Evolutionary conservation across 2,797 vertebrate species (phyloP).

Genomic region (Furcifer pardalis): DNA sequence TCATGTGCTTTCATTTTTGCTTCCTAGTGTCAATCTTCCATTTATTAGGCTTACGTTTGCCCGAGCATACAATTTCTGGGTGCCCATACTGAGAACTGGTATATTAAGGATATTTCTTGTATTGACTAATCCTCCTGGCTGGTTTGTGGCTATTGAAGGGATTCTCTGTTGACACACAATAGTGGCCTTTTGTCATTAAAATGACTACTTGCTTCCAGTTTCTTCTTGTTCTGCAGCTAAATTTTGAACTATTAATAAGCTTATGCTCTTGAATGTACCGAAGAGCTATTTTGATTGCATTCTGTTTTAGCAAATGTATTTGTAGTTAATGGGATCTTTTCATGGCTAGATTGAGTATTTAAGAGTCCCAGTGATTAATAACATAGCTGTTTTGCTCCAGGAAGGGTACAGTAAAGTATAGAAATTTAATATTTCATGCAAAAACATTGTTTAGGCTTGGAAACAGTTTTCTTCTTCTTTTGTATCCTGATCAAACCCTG

Average conservation of each 20-base stretch:
- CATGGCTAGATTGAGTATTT: constrained; percentile 1
- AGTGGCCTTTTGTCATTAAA: constrained; percentile 1
- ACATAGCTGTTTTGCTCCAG: constrained; percentile 15
- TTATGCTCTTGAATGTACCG: neutral
- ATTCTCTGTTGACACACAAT: neutral
- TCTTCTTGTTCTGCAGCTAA: neutral
- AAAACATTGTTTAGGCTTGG: neutral
- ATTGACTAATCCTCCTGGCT: neutral
- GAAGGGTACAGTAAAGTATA: constrained; percentile 1
- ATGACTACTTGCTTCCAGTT: neutral
- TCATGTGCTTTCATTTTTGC: neutral
- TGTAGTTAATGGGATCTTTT: neutral
- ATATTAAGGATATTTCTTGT: neutral
- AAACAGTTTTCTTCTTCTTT: too few relatives aligned
- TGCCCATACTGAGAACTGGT: rapidly evolving
- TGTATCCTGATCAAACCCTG: too few relatives aligned
- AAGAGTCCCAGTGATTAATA: constrained; percentile 13
- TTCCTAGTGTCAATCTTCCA: neutral
- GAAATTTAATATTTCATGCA: constrained; percentile 10
- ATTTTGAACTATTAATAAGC: constrained; percentile 36
- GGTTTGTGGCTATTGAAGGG: neutral
- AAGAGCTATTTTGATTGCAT: neutral
- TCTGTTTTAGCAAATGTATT: neutral
- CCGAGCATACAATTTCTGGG: neutral
- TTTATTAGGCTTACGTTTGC: rapidly evolving